Conservation (phyloP, 1,140 invertebrate genomes). For the Phortica variegata region DNA sequence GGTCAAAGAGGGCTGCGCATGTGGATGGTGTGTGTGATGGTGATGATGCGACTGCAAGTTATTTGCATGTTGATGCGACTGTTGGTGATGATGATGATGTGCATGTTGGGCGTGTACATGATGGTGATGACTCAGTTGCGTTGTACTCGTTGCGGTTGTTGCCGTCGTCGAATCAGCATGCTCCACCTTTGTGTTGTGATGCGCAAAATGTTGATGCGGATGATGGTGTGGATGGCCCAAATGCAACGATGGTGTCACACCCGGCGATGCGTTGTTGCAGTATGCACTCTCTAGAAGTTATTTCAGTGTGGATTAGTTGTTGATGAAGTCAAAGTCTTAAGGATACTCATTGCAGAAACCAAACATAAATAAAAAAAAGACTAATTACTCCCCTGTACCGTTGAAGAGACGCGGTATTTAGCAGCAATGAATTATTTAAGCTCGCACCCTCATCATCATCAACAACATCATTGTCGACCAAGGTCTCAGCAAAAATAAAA, state of each 20-base stretch:
- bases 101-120: conserved; percentile 27
- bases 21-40: conserved; percentile 32
- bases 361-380: neutral
- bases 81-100: conserved; percentile 24
- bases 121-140: conserved; percentile 23
- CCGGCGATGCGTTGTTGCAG: conserved; percentile 40
- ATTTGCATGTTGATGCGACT: conserved; percentile 19
- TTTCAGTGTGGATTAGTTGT: no score
- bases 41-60: conserved; percentile 24
- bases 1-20: conserved; percentile 15
- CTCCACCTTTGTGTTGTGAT: conserved; percentile 45
- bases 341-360: no score
- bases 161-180: conserved; percentile 46
- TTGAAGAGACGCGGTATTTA: conserved; percentile 53
- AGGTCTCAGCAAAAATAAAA: no score
- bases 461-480: neutral
- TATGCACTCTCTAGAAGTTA: no score
- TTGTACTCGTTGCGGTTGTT: neutral
- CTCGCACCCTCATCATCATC: conserved; percentile 14
- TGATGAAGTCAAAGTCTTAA: no score
- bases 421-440: conserved; percentile 48
- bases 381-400: neutral
- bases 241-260: conserved; percentile 4
- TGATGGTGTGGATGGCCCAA: conserved; percentile 21
- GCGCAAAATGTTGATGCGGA: conserved; percentile 23